Conservation (phyloP, 1,140 invertebrate genomes). For the Notospermus geniculatus region DNA sequence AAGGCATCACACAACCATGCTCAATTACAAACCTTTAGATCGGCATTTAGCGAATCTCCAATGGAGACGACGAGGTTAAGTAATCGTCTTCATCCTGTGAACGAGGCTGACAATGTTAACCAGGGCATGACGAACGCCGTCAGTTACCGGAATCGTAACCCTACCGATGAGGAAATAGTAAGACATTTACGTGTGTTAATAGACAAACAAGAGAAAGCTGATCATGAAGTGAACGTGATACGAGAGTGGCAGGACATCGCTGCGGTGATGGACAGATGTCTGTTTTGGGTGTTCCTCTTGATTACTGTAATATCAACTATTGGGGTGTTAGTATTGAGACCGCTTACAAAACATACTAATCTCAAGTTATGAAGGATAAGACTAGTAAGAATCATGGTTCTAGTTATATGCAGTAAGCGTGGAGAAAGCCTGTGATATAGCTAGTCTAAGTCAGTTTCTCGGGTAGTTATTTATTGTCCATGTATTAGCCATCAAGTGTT, state of each 20-base stretch:
- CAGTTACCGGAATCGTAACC: too few relatives aligned
- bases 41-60: neutral
- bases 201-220: conserved; percentile 14
- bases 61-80: neutral
- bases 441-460: too few relatives aligned
- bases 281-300: conserved; percentile 61
- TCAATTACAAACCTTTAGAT: conserved; percentile 1
- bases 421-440: too few relatives aligned
- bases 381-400: too few relatives aligned
- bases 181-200: conserved; percentile 13
- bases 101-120: neutral
- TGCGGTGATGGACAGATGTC: conserved; percentile 57
- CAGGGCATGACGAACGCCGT: neutral
- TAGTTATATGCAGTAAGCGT: too few relatives aligned
- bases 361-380: too few relatives aligned
- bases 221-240: conserved; percentile 30
- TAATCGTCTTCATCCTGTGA: neutral
- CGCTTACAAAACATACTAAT: conserved; percentile 15
- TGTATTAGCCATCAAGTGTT: too few relatives aligned
- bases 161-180: conserved; percentile 18
- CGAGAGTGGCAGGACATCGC: conserved; percentile 59
- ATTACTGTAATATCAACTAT: conserved; percentile 50
- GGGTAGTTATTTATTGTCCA: too few relatives aligned
- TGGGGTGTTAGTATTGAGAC: neutral
- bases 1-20: neutral